Evolutionary conservation across 2,888 invertebrate species (phyloP), one percentile per base, ranked within the genome.

Genomic region (Apocheima hispidaria): DNA sequence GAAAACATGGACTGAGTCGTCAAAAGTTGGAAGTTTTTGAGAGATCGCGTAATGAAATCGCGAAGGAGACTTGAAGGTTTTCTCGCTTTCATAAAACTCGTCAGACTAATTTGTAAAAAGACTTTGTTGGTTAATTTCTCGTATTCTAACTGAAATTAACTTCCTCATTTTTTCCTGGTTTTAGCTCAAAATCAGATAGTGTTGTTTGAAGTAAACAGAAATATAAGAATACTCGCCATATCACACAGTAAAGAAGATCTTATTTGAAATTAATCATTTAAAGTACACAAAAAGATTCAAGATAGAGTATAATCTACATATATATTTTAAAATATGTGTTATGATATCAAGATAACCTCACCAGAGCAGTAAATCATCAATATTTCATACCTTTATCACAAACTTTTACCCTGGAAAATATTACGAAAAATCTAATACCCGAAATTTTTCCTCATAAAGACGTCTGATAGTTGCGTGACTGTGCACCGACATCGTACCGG

Each of bases 101-200:
- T 68, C 75, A 75, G 69, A 74, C 73, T 69, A 70, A 75, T 71
- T 77, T 71, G 65, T 70, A 75, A 75, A 73, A 75, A 44, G 72
- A 72, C 75, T 84, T 84, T 83, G 83, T 84, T 82, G 83, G 82
- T 82, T 78, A 79, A 81, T 84, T 83, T 79, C 75, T 81, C 77
- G 79, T 71, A 74, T 69, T 75, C 73, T 79, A 81, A 84, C 82
- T 79, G 81, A 77, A 81, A 81, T 74, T 74, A 74, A 79, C 75
- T 72, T 56, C 38, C 60, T 53, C 16, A 18, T 54, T 44, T 30
- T 49, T 56, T 38, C 30, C n/a, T 12, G 10, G 30, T 10, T 6
- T 20, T 12, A 1, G 6, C 12, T 12, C 1, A 30, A 46, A 30
- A 46, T 44, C 5, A 12, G 6, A 30, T 14, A 30, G 12, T 46